Conservation (phyloP, 2,113 vertebrate genomes). For the Nothobranchius furzeri region DNA sequence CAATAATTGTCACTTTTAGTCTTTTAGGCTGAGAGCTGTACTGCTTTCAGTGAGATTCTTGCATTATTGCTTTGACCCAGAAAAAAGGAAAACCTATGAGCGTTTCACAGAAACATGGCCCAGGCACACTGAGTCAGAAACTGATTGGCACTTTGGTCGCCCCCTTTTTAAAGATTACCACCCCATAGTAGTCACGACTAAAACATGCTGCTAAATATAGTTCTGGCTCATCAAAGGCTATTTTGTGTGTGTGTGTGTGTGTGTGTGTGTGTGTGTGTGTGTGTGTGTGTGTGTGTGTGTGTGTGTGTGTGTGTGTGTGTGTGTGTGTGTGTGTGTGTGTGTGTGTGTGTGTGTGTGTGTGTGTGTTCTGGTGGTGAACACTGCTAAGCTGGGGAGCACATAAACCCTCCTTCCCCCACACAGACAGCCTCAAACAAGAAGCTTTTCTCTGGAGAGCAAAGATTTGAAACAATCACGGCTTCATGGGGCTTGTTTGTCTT, state of each 20-base stretch:
- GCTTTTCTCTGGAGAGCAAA: conserved; percentile 29
- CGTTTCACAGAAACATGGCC: conserved; percentile 41
- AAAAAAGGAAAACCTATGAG: conserved; percentile 24
- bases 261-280: not conserved
- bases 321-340: conserved; percentile 24
- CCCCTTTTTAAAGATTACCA: conserved; percentile 58
- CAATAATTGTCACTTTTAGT: too few relatives aligned
- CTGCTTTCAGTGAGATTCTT: conserved; percentile 27
- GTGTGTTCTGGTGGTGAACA: conserved; percentile 34
- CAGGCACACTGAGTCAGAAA: conserved; percentile 32
- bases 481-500: conserved; percentile 43
- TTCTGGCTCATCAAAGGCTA: conserved; percentile 67
- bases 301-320: conserved; percentile 24
- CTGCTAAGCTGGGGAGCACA: conserved; percentile 58
- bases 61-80: conserved; percentile 22
- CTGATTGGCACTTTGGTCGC: conserved; percentile 42
- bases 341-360: conserved; percentile 24
- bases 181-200: conserved; percentile 54
- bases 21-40: too few relatives aligned
- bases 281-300: conserved; percentile 22
- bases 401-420: conserved; percentile 32
- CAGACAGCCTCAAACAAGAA: conserved; percentile 47
- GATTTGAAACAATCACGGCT: conserved; percentile 14
- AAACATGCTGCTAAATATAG: conserved; percentile 70
- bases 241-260: conserved; percentile 47